Base-by-base conservation (phyloP, 2,888 invertebrate genomes). In the Anagyrus pseudococci region DNA sequence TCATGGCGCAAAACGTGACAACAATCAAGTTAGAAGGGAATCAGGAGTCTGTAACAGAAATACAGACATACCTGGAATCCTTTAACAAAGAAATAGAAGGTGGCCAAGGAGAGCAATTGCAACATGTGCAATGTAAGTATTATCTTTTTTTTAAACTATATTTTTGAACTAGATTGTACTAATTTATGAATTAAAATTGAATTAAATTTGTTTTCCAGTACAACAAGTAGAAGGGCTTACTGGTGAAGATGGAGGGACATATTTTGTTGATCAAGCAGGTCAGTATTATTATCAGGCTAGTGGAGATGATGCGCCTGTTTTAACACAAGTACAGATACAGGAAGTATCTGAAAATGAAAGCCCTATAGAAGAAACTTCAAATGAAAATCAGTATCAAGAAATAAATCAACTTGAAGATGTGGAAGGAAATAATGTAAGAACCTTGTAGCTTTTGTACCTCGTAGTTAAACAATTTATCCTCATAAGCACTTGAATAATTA, bases 211-310 rank as follows among this genome's bases (percentile, higher is more conserved):
- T 50, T 55, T 56, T 59, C 57, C 54, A 80, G 80, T 81, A 58
- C 79, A 80, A 75, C 80, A 79, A 75, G 80, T 81, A 57, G 81
- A 80, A 68, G 80, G 80, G 15, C 68, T 81, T 4, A 77, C 79
- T 61, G 85, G 80, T 2, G 83, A 83, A 48, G 86, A 87, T 70
- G 86, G 85, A 68, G 89, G 90, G 7, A 90, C 91, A 1, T 92
- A 91, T 75, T 93, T 90, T 77, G 89, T 93, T 23, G 93, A 93
- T 75, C 89, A 91, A 78, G 85, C 90, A 33, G 92, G 93, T 0
- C 89, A 91, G 69, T 93, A 93, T 77, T 94, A 93, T 75, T 92
- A 90, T 75, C 92, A 93, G 79, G 87, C 89, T 1, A 86, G 86
- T 40, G 86, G 87, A 3, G 87, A 87, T 44, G 84, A 84, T 15